These are phyloP conservation scores for Seriola dumerili DNA, from an alignment of 2,113 vertebrate genomes.

Conservation along the genomic window DNA sequence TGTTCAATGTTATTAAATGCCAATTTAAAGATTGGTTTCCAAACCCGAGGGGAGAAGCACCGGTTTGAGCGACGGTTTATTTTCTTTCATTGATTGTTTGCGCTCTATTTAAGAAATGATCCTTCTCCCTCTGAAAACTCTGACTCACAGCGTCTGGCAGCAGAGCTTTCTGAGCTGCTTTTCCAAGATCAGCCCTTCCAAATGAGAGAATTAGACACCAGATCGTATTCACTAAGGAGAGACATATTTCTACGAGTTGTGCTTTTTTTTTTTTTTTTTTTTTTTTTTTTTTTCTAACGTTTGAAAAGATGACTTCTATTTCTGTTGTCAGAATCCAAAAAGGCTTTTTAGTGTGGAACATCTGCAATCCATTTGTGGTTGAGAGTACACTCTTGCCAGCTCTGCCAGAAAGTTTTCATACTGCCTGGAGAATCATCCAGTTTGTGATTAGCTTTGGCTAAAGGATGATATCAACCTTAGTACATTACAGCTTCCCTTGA, in stretches of 20 bases:
- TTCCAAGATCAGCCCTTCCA: conserved; percentile 62
- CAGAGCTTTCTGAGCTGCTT: conserved; percentile 41
- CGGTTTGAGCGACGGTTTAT: conserved; percentile 53
- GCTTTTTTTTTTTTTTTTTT: conserved; percentile 8
- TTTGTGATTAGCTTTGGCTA: conserved; percentile 72
- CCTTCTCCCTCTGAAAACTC: conserved; percentile 61
- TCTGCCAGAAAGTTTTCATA: conserved; percentile 75
- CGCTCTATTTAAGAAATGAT: conserved; percentile 65
- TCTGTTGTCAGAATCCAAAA: conserved; percentile 75
- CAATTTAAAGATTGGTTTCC: conserved; percentile 55
- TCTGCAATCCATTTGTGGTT: conserved; percentile 82
- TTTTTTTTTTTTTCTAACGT: neutral
- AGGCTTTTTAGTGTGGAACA: conserved; percentile 72
- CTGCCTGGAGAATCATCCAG: conserved; percentile 71
- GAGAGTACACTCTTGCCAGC: conserved; percentile 56
- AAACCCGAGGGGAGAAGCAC: conserved; percentile 40
- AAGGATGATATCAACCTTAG: conserved; percentile 64
- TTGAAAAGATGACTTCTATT: conserved; percentile 67
- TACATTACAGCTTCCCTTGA: conserved; percentile 50
- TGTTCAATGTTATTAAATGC: conserved; percentile 55
- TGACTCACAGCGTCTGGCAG: conserved; percentile 70
- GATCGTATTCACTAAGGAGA: conserved; percentile 61
- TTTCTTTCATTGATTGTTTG: conserved; percentile 70
- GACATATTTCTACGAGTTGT: conserved; percentile 50
- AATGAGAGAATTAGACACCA: conserved; percentile 67